Conservation (phyloP, 1,140 invertebrate genomes). For the Diuraphis noxia region DNA sequence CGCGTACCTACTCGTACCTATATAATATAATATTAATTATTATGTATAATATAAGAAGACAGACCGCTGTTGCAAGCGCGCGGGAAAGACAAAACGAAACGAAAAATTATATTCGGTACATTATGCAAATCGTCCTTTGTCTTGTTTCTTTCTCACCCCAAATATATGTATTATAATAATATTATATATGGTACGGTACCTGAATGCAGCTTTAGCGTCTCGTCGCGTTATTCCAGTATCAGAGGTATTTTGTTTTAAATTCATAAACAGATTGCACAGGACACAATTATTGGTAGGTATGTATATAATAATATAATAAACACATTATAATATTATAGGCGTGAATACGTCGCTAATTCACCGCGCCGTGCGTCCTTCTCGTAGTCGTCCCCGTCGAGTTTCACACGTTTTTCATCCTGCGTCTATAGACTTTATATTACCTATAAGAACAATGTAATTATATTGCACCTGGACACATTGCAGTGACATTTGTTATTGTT, state of each 20-base stretch:
- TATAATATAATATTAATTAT: no score
- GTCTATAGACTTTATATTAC: neutral
- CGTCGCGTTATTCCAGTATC: no score
- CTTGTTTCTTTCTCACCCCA: neutral
- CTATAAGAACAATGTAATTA: neutral
- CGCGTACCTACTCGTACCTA: neutral
- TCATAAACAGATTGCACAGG: neutral
- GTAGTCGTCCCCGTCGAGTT: slow-evolving; percentile 10
- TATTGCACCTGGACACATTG: slow-evolving; percentile 23
- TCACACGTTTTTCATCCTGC: slow-evolving; percentile 22
- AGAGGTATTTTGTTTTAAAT: neutral
- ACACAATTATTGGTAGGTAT: neutral
- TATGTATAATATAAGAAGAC: neutral
- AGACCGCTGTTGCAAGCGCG: neutral
- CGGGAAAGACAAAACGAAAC: neutral
- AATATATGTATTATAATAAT: no score
- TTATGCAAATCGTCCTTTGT: slow-evolving; percentile 16
- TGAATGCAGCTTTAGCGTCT: neutral
- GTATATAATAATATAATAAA: neutral
- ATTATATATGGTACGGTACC: neutral
- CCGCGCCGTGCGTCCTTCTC: neutral
- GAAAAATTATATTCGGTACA: neutral
- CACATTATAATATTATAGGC: neutral
- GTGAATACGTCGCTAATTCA: neutral
- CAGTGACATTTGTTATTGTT: neutral